Conservation (phyloP, 2,113 vertebrate species). For the Caretta caretta region DNA sequence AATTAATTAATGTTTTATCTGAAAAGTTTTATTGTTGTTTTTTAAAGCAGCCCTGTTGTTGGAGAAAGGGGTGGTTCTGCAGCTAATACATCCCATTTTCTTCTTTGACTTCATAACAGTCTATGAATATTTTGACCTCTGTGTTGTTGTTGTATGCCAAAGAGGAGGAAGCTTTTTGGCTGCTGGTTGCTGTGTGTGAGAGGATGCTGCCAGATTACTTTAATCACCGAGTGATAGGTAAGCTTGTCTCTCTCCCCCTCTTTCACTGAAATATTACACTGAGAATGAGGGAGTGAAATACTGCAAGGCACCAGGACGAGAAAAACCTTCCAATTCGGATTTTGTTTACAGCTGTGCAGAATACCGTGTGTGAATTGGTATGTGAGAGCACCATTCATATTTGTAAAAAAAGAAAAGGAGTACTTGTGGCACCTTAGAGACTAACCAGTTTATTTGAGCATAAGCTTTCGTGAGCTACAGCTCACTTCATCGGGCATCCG, state of each 20-base stretch:
- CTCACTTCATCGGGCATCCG: too few species aligned
- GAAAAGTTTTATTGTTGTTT: background rate
- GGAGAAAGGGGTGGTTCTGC: background rate
- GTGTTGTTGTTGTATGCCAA: conserved; percentile 93
- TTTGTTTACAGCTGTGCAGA: background rate
- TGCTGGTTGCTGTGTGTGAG: conserved; percentile 96
- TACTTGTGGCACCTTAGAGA: too few species aligned
- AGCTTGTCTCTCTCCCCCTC: background rate
- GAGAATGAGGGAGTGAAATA: background rate
- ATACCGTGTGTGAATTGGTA: accelerated
- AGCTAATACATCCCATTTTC: conserved; percentile 18
- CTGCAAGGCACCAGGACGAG: background rate
- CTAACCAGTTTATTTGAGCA: too few species aligned
- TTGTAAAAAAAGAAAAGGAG: background rate
- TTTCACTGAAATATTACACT: background rate
- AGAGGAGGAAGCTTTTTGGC: conserved; percentile 98
- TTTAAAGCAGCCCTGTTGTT: background rate
- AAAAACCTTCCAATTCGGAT: background rate
- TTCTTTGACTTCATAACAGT: conserved; percentile 78
- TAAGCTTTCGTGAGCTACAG: too few species aligned
- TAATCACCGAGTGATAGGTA: conserved; percentile 95
- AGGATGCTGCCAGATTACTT: conserved; percentile 98
- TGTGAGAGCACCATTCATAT: accelerated
- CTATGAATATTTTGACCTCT: conserved; percentile 98
- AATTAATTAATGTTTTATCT: background rate